phyloP scores from a whole-genome alignment of 2,797 vertebrate genomes.

The Chromis chromis region DNA sequence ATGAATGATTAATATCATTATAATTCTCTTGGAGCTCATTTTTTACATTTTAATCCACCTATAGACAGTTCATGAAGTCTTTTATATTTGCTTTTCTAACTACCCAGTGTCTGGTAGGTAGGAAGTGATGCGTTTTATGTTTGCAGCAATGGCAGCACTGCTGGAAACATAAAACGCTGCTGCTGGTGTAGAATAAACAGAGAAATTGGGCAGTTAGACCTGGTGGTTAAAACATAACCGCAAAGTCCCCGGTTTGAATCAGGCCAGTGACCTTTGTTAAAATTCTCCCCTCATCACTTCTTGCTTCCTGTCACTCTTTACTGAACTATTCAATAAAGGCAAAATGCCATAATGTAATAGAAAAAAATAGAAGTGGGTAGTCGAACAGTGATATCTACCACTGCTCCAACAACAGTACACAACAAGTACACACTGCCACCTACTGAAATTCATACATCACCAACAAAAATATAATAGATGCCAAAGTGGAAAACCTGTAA shows the following conservation, averaged over 20 bases:
- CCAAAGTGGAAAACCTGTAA: background rate
- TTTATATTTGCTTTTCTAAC: constrained; percentile 32
- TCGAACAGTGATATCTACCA: background rate
- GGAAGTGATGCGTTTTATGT: constrained; percentile 39
- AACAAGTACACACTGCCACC: no score
- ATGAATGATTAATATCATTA: background rate
- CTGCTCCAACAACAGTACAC: background rate
- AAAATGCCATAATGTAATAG: background rate
- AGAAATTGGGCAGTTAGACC: constrained; percentile 26
- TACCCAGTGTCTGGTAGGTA: constrained; percentile 17
- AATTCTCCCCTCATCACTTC: background rate
- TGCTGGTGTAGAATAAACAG: constrained; percentile 39
- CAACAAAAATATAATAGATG: background rate
- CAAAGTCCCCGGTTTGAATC: constrained; percentile 36
- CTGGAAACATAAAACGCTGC: constrained; percentile 38
- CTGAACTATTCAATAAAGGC: background rate
- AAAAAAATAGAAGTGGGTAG: background rate
- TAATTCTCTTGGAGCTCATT: background rate
- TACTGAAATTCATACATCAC: background rate
- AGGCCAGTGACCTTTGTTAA: background rate
- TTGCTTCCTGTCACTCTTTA: constrained; percentile 4
- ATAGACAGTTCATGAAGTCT: constrained; percentile 3
- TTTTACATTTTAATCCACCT: constrained; percentile 1
- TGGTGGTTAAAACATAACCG: constrained; percentile 23
- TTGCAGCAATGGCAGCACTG: constrained; percentile 7